phyloP scores from a whole-genome alignment of 2,113 vertebrate genomes.

The Cyanoramphus novaezelandiae region DNA sequence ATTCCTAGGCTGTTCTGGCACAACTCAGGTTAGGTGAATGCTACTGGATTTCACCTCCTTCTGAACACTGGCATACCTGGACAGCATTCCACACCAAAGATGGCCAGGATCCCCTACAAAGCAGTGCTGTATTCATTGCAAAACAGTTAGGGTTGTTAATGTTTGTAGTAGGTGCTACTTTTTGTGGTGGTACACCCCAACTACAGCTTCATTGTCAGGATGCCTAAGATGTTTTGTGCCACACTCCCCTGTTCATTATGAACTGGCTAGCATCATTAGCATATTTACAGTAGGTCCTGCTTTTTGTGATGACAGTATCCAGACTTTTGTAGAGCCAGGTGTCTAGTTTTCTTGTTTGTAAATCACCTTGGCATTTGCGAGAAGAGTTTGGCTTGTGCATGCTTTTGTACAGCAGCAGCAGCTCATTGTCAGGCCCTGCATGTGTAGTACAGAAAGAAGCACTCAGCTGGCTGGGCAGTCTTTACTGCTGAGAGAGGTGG shows the following conservation, averaged over 20 bases:
- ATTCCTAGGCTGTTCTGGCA: background rate
- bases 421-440: background rate
- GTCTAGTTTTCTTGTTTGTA: background rate
- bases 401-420: background rate
- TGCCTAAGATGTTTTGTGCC: background rate
- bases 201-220: background rate
- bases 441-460: background rate
- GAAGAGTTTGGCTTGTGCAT: accelerated
- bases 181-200: background rate
- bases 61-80: background rate
- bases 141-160: background rate
- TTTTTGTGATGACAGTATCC: background rate
- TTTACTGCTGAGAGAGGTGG: background rate
- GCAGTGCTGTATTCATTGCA: background rate
- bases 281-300: background rate
- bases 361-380: accelerated
- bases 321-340: background rate
- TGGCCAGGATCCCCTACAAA: background rate
- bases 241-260: accelerated
- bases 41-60: background rate
- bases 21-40: background rate
- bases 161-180: background rate
- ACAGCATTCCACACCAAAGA: background rate
- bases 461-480: background rate
- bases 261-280: background rate